These are phyloP conservation scores for Lycopodina hypogea DNA, from an alignment of 37 sponge, comb jelly and placozoan genomes.

Conservation along the genomic window DNA sequence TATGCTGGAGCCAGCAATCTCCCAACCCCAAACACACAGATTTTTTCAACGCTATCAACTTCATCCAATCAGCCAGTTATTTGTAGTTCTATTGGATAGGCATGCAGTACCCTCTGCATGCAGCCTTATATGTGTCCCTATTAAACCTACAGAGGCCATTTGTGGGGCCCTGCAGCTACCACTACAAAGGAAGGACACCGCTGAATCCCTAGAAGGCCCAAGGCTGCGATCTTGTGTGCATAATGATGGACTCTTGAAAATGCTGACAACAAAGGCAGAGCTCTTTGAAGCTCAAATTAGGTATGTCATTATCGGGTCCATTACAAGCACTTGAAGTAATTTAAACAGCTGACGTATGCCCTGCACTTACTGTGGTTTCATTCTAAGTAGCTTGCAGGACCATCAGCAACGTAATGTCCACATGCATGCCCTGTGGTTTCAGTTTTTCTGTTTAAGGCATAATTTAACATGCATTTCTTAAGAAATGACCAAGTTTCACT, in stretches of 20 bases:
- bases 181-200: neutral
- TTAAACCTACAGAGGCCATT: neutral
- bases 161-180: neutral
- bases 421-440: too few relatives aligned
- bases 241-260: slow-evolving; percentile 45
- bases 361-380: neutral
- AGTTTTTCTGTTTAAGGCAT: neutral
- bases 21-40: too few relatives aligned
- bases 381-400: too few relatives aligned
- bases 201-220: neutral
- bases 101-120: too few relatives aligned
- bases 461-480: too few relatives aligned
- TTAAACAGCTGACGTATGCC: slow-evolving; percentile 8
- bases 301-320: slow-evolving; percentile 12
- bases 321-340: neutral
- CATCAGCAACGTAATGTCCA: too few relatives aligned
- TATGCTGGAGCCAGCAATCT: too few relatives aligned
- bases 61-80: too few relatives aligned
- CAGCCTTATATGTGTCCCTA: too few relatives aligned
- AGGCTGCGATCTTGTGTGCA: slow-evolving; percentile 21
- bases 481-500: slow-evolving; percentile 1
- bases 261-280: slow-evolving; percentile 38
- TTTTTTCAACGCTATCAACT: too few relatives aligned
- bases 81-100: too few relatives aligned
- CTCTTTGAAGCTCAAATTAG: slow-evolving; percentile 46